Base-by-base conservation (phyloP, 2,113 vertebrate genomes). In the Dicentrarchus labrax region DNA sequence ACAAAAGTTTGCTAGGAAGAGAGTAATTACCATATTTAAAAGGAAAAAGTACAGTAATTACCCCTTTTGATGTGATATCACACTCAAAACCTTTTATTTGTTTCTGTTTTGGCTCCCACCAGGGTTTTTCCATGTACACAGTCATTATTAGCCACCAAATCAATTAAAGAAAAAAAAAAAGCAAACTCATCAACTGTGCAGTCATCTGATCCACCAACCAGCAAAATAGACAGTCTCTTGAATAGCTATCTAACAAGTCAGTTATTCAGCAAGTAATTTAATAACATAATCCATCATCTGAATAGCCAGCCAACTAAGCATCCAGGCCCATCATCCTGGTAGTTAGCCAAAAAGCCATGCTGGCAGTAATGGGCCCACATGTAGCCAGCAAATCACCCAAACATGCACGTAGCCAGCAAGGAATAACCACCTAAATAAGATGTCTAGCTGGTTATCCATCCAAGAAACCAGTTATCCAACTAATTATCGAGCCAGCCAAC, bases 151-250 rank as follows among this genome's bases (percentile, higher is more conserved):
- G 30, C 38, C 30, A n/a, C 7, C 0, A 22, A 48, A 65, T 24
- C n/a, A 57, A 75, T 59, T 41, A 68, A 62, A 51, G 4, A 79
- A 54, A 41, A 43, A 51, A 59, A 64, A 51, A 59, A 64, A 9
- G 45, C n/a, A 65, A 54, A 43, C 9, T 30, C 47, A 36, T 45
- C 12, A 45, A 38, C 38, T 8, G 4, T 75, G 30, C n/a, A 78
- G 61, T 12, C 13, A 3, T 17, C n/a, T 17, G 60, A 38, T 66
- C 10, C 41, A 30, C 2, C 36, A 38, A 47, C 43, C 36, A 47
- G 39, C 47, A 6, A 62, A 75, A 53, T 4, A 62, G 8, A 21
- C 15, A 60, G 7, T 39, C 72, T 22, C 11, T n/a, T 38, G 17
- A 38, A 60, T 36, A 60, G 41, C 39, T 56, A 22, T 64, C 10